Base-by-base conservation (phyloP, 2,888 invertebrate genomes). In the Drosophila trichaetosa region DNA sequence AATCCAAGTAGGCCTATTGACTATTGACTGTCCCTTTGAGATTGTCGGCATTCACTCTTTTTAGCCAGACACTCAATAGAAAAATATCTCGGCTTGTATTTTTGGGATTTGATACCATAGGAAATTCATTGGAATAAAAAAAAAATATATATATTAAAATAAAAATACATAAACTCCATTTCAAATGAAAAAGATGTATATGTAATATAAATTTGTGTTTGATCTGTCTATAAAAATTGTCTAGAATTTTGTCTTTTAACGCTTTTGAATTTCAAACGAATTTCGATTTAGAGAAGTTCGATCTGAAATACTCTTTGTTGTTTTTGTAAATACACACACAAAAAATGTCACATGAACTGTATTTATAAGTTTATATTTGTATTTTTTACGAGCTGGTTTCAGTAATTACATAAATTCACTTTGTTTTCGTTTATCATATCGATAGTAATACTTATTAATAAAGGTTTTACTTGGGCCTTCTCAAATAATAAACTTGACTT, bases 391-490 rank as follows among this genome's bases (percentile, higher is more conserved):
- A 64, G 52, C 49, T 51, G 10, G 33, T 52, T 64, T 69, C 42
- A 53, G 10, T 58, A 58, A 69, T 60, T 79, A 74, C 51, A 79
- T 79, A 77, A 79, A 77, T 77, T 74, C 74, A 57, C n/a, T 52
- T 53, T 13, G 29, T 31, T 46, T 53, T 60, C 57, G 68, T 68
- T 24, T 16, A 68, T 68, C 42, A 68, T 73, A 68, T 78, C 51
- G 79, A 68, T 73, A 66, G 51, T 42, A 52, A 54, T 59, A 49
- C 16, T 33, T 31, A 42, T 63, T 60, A 67, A 46, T 60, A 56
- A 62, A 31, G 40, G 61, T 49, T 29, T 46, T 21, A n/a, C 34
- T 38, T 60, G 29, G 24, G 49, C 29, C 13, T 13, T 27, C 54
- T 60, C 29, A 66, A 60, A 60, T 56, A 33, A 56, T 36, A 65